Evolutionary conservation across 1,140 invertebrate species (phyloP), one percentile per base, ranked within the genome.

Genomic region (Apis cerana): DNA sequence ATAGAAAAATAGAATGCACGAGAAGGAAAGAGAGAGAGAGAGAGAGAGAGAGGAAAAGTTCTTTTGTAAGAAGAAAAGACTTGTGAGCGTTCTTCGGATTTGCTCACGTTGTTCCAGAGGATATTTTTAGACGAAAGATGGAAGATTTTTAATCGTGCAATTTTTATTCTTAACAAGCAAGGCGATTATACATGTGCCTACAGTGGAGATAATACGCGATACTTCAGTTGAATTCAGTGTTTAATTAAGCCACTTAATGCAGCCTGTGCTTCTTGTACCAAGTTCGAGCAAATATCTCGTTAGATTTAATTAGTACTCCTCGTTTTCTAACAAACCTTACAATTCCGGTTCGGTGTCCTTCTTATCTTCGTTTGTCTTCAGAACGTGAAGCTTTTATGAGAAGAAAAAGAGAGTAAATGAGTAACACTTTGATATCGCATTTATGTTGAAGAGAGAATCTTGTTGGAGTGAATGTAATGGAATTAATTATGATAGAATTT

Each of bases 191-290:
- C 50, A 50, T 52, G 65, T 52, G 62, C 52, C n/a, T 67, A 68
- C 52, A 33, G 15, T 27, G 75, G 33, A 68, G 75, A 77, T 77
- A 77, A 77, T 56, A 68, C 64, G 52, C 62, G 75, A 77, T 68
- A 77, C 52, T 67, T 19, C 2, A 13, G 64, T 1, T 56, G 52
- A 77, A 68, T 68, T 77, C 75, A 23, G 62, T 56, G 64, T 77
- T 77, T 68, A 77, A 67, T 77, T 77, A 77, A 68, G 75, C 27
- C 33, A 58, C 52, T 77, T 68, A 77, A 77, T 77, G 50, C 62
- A 9, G 21, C 19, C 27, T 13, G 75, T 56, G 21, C 27, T 67
- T 2, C 48, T 23, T 52, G 23, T 8, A 8, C 19, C 52, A 48
- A 65, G 27, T 68, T 68, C 1, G 8, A 33, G 52, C 75, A 56